Evolutionary conservation across 2,797 vertebrate genomes (phyloP).

Genomic region (Esox lucius): DNA sequence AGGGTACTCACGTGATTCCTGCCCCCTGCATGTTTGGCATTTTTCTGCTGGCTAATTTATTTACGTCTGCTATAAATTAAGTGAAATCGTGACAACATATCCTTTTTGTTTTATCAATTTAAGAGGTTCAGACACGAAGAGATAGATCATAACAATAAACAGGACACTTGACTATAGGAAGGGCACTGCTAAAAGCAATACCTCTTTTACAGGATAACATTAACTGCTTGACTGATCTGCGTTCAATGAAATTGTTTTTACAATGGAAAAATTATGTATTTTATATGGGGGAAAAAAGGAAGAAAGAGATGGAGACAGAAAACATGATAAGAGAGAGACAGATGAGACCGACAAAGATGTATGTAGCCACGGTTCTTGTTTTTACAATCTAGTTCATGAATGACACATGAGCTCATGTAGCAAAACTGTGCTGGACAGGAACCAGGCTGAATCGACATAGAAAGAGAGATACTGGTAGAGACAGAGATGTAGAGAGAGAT

Average conservation of each 20-base stretch:
- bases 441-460: background rate
- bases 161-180: background rate
- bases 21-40: background rate
- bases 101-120: background rate
- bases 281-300: background rate
- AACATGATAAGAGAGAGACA: background rate
- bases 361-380: background rate
- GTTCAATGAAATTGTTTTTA: background rate
- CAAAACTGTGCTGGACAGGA: background rate
- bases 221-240: background rate
- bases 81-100: background rate
- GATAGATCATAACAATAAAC: background rate
- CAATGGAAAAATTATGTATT: background rate
- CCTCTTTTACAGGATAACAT: background rate
- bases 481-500: background rate
- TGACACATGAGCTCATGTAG: background rate
- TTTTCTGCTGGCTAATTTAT: background rate
- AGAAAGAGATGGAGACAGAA: background rate
- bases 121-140: background rate
- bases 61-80: background rate
- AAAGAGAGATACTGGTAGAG: background rate
- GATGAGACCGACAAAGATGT: background rate
- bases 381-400: background rate
- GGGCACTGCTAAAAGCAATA: background rate
- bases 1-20: background rate